A percentile compares a stretch with the other conserved stretches of the same genome.
Evolutionary conservation across 1,140 invertebrate species (phyloP).

Genomic region (Neotoxoptera formosana): DNA sequence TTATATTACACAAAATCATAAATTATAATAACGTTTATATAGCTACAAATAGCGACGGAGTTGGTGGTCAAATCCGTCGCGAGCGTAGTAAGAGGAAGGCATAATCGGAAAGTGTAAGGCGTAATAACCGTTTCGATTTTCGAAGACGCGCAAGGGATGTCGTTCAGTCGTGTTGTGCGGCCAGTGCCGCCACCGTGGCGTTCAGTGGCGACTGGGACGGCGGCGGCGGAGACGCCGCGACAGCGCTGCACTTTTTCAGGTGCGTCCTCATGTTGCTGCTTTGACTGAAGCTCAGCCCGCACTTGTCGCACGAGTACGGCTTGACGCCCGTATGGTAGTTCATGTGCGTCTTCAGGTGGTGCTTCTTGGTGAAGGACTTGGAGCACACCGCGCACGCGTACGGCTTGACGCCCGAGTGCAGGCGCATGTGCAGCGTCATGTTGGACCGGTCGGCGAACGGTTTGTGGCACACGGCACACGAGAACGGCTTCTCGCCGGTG

Average conservation of each 20-base stretch:
- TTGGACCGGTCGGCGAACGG: slow-evolving; percentile 83
- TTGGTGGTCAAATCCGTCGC: neutral
- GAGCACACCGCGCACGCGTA: slow-evolving; percentile 85
- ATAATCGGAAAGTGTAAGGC: neutral
- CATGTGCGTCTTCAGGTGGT: slow-evolving; percentile 71
- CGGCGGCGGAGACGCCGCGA: neutral
- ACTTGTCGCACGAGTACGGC: slow-evolving; percentile 65
- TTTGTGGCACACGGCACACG: slow-evolving; percentile 74
- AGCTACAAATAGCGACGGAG: neutral
- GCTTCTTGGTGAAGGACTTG: slow-evolving; percentile 87
- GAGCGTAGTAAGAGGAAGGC: neutral
- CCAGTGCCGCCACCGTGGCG: neutral
- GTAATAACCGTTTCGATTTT: neutral
- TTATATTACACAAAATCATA: slow-evolving; percentile 6
- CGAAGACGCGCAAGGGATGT: neutral
- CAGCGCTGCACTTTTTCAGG: slow-evolving; percentile 61
- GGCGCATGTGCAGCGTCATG: slow-evolving; percentile 79
- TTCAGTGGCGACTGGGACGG: neutral
- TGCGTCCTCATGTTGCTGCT: slow-evolving; percentile 62
- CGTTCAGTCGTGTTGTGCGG: neutral
- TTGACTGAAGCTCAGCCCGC: slow-evolving; percentile 68
- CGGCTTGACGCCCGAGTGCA: slow-evolving; percentile 84
- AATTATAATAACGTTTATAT: neutral
- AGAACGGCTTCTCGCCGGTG: slow-evolving; percentile 79
- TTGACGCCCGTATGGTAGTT: slow-evolving; percentile 75